These are phyloP conservation scores for Drosophila kikkawai DNA, from an alignment of 1,140 invertebrate species.

Conservation along the genomic window DNA sequence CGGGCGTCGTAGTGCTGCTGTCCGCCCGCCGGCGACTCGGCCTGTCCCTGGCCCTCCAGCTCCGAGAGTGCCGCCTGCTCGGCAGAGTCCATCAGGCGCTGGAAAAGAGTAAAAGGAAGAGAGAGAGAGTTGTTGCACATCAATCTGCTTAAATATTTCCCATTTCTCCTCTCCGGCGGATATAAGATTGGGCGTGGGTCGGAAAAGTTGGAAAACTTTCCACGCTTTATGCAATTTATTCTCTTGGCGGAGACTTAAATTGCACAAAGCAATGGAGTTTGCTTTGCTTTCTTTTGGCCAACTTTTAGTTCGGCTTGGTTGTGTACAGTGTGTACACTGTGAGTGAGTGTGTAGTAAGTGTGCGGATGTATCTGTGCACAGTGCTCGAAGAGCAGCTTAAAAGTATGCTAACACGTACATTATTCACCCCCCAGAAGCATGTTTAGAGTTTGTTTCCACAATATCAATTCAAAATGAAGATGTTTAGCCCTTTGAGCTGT, in stretches of 20 bases:
- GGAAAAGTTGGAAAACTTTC: slow-evolving; percentile 53
- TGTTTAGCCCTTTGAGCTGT: background rate
- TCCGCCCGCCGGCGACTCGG: slow-evolving; percentile 57
- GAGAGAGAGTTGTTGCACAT: slow-evolving; percentile 18
- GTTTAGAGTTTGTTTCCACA: background rate
- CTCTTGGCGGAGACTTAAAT: slow-evolving; percentile 63
- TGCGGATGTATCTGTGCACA: slow-evolving; percentile 29
- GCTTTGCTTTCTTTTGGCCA: slow-evolving; percentile 34
- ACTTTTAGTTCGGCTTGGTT: slow-evolving; percentile 28
- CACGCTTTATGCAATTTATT: slow-evolving; percentile 76
- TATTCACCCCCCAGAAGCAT: slow-evolving; percentile 6
- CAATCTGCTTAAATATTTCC: slow-evolving; percentile 22
- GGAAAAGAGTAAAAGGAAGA: slow-evolving; percentile 53
- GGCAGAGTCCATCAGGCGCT: slow-evolving; percentile 95
- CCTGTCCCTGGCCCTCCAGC: slow-evolving; percentile 70
- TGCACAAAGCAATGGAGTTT: slow-evolving; percentile 74
- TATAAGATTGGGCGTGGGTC: background rate
- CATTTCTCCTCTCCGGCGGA: slow-evolving; percentile 8
- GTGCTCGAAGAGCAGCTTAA: slow-evolving; percentile 19
- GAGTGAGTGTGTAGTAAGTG: slow-evolving; percentile 27
- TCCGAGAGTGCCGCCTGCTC: slow-evolving; percentile 93
- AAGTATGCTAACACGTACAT: slow-evolving; percentile 11
- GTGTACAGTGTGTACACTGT: slow-evolving; percentile 10
- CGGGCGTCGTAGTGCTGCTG: slow-evolving; percentile 89
- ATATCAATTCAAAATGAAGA: background rate